Evolutionary conservation across 2,888 invertebrate species (phyloP), one percentile per base, ranked within the genome.

Genomic region (Limenitis camilla): DNA sequence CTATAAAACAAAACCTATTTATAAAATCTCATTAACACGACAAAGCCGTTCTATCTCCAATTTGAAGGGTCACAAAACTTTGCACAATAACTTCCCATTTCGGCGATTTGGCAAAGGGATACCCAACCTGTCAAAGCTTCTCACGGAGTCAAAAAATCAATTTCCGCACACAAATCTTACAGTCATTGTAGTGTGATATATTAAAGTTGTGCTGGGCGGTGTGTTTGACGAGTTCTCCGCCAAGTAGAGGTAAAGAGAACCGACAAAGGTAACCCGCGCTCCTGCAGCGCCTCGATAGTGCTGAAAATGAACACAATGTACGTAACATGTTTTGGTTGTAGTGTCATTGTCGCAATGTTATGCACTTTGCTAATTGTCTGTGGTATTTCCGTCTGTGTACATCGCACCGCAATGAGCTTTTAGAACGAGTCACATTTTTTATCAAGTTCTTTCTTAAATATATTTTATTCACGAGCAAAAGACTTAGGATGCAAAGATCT

Each of bases 131-230:
- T 78, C 84, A 81, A 80, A 78, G 76, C 76, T 77, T 85, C 84
- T 79, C 84, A 82, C 81, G 81, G 19, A 67, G 67, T 75, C 71
- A 81, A 86, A 86, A 86, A 85, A 84, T 80, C 85, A 81, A 86
- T 86, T 85, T 87, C 87, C 86, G 87, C 85, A 86, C 82, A 86
- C 85, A 85, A 86, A 84, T 85, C 78, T 80, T 74, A 70, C 78
- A 64, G 82, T 85, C 85, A 86, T 87, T 87, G 87, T 86, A 77
- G 79, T 68, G 44, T 82, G 79, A 85, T 78, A 79, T 85, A 85
- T 83, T 78, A 74, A 61, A 72, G 43, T 61, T 64, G 69, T 61
- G 65, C 69, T 62, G 67, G 38, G 72, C 76, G 76, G 76, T 56
- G 49, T 68, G 56, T 74, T 77, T 76, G 69, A 65, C 61, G 64